A percentile compares a stretch with the other conserved stretches of the same genome.
Evolutionary conservation across 2,888 invertebrate genomes (phyloP).

Genomic region (Augiades crinisus): DNA sequence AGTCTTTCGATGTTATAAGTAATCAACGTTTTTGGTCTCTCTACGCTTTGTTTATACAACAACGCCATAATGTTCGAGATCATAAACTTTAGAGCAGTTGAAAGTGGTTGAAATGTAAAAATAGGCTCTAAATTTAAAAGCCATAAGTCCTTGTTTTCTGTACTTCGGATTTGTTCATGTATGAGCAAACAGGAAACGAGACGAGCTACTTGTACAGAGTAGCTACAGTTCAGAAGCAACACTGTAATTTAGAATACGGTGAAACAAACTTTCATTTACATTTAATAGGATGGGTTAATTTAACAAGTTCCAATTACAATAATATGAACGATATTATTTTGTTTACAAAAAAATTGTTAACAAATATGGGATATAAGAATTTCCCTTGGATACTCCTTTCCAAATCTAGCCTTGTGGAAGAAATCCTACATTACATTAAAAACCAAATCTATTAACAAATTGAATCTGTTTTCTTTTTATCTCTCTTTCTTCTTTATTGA

Average conservation of each 20-base stretch:
- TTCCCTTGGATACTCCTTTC: too few species aligned
- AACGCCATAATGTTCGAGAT: not conserved
- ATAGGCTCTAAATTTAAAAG: not conserved
- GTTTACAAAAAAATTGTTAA: too few species aligned
- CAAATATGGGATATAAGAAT: too few species aligned
- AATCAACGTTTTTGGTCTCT: conserved; percentile 7
- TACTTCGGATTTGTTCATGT: conserved; percentile 2
- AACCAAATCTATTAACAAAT: too few species aligned
- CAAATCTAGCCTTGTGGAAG: too few species aligned
- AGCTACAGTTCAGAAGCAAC: not conserved
- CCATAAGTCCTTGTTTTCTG: not conserved
- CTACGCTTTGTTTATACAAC: conserved; percentile 1
- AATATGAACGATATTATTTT: too few species aligned
- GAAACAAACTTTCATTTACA: too few species aligned
- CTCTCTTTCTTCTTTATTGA: conserved; percentile 12
- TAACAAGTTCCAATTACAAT: too few species aligned
- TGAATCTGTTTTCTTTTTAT: not conserved
- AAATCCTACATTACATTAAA: too few species aligned
- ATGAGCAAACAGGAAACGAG: conserved; percentile 24
- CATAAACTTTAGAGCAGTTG: not conserved
- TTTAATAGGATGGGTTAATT: too few species aligned
- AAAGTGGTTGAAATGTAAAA: too few species aligned
- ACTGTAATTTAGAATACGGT: too few species aligned
- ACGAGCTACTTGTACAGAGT: conserved; percentile 17
- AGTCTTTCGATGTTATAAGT: not conserved